Evolutionary conservation across 2,888 invertebrate species (phyloP).

Genomic region (Cacoxenus indagator): DNA sequence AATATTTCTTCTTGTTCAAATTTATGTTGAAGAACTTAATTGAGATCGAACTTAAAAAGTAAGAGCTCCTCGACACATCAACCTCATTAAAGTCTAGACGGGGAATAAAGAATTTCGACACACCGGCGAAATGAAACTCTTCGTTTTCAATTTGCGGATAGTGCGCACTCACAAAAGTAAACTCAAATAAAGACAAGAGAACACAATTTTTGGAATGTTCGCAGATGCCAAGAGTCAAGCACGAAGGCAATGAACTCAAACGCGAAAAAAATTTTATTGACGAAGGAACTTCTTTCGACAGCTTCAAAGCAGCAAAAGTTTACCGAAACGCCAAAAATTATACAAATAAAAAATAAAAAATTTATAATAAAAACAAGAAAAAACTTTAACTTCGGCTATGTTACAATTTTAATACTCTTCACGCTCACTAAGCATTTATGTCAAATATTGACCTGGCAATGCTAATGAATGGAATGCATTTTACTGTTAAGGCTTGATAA

Average conservation of each 20-base stretch:
- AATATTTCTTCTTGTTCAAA: no score
- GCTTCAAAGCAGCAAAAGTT: conserved; percentile 3
- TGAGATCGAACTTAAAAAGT: neutral
- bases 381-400: no score
- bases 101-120: neutral
- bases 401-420: no score
- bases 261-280: conserved; percentile 56
- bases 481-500: no score
- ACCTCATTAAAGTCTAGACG: conserved; percentile 17
- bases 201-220: neutral
- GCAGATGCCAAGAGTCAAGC: neutral
- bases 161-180: conserved; percentile 20
- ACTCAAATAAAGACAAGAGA: neutral
- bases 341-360: neutral
- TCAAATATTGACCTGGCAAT: no score
- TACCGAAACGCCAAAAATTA: neutral
- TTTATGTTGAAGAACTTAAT: neutral
- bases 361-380: neutral
- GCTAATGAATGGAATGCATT: no score
- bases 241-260: neutral
- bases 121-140: conserved; percentile 55
- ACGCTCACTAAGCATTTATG: no score
- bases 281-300: conserved; percentile 28
- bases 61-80: neutral
- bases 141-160: conserved; percentile 56